Base-by-base conservation (phyloP, 2,113 vertebrate species). In the Brienomyrus brachyistius region DNA sequence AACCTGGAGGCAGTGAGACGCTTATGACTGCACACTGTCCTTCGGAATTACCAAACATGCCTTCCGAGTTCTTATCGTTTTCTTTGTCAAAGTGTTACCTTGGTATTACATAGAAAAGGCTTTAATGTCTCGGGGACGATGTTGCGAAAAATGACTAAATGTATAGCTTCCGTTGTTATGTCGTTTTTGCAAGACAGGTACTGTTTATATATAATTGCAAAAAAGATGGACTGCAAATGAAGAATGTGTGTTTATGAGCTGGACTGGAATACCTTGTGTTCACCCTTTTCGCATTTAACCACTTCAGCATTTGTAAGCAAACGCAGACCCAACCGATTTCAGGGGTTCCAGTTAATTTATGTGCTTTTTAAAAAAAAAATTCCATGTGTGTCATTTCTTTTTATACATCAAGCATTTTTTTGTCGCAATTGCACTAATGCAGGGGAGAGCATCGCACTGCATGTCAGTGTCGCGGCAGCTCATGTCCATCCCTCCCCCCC, bases 81-180 rank as follows among this genome's bases (percentile, higher is more conserved):
- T 94, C 94, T 93, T 95, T 95, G 95, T 97, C 95, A 91, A 95
- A 96, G 96, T 97, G 96, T 97, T 96, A 93, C 93, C 94, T 96
- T 96, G 96, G 95, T 96, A 94, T 96, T 96, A 93, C 94, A 96
- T 97, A 96, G 95, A 95, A 90, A 91, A 92, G 90, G 94, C 96
- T 95, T 95, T 96, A 96, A 93, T 97, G 95, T 97, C 96, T 96
- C 93, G 95, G 94, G 95, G 96, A 95, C 96, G 96, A 96, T 97
- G 96, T 93, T 93, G 94, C 96, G 94, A 94, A 95, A 94, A 92
- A 94, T 95, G 95, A 96, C 94, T 95, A 94, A 95, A 93, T 97
- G 95, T 97, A 95, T 96, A 97, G 96, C 93, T 96, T 89, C 93
- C 74, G 94, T 95, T 90, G 90, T 87, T 95, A 94, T 95, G 95